Percentiles rank a stretch among this genome's conserved stretches.
Evolutionary conservation across 2,113 vertebrate species (phyloP).

Genomic region (Dipodomys ordii): DNA sequence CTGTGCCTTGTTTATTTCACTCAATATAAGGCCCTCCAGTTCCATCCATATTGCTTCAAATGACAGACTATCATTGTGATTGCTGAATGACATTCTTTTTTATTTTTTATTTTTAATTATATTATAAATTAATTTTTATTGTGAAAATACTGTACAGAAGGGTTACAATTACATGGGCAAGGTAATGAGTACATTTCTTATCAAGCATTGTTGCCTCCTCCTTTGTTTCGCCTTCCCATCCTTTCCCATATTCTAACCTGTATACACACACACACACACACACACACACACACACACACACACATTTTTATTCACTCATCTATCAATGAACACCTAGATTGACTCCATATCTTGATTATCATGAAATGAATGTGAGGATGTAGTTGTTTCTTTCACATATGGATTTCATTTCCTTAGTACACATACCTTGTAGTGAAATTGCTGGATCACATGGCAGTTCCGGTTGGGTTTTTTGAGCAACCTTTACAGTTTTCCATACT

Average conservation of each 20-base stretch:
- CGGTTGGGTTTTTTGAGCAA: not conserved
- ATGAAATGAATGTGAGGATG: not conserved
- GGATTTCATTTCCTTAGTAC: not conserved
- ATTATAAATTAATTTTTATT: no score
- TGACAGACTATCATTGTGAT: not conserved
- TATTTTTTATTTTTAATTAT: no score
- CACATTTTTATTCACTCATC: not conserved
- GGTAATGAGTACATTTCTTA: no score
- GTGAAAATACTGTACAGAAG: no score
- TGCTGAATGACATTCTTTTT: not conserved
- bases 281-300: no score
- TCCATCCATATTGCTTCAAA: not conserved
- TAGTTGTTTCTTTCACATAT: not conserved
- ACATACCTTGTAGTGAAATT: not conserved
- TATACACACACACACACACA: no score
- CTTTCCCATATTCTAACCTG: no score
- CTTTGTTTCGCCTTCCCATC: no score
- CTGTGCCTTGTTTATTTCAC: not conserved
- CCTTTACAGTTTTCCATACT: not conserved
- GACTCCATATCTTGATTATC: not conserved
- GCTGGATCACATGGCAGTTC: no score
- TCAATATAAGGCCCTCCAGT: not conserved
- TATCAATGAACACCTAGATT: not conserved
- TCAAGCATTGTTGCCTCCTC: no score
- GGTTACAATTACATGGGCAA: no score